Evolutionary conservation across 1,140 invertebrate genomes (phyloP).

Genomic region (Lethrus apterus): DNA sequence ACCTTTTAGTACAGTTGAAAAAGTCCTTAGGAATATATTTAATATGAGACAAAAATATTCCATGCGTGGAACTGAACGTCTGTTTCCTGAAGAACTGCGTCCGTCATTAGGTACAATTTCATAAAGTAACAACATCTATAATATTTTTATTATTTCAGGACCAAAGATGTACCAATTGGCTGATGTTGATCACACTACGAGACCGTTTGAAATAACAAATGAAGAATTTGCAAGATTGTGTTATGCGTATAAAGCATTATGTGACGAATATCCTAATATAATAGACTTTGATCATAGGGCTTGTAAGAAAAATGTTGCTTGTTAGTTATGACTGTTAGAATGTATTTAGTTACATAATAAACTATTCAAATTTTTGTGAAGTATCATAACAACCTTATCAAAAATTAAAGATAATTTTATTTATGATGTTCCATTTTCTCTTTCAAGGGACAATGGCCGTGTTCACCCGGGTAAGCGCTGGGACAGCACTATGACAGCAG

Average conservation of each 20-base stretch:
- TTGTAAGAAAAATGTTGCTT: slow-evolving; percentile 38
- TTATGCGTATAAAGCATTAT: slow-evolving; percentile 66
- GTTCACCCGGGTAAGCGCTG: too few relatives aligned
- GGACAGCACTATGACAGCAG: too few relatives aligned
- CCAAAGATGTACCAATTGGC: slow-evolving; percentile 61
- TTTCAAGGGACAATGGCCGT: too few relatives aligned
- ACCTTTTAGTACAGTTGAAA: slow-evolving; percentile 84
- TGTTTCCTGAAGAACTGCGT: slow-evolving; percentile 68
- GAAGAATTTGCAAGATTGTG: slow-evolving; percentile 73
- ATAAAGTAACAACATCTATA: neutral
- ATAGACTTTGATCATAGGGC: slow-evolving; percentile 60
- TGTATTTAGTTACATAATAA: too few relatives aligned
- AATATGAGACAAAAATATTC: slow-evolving; percentile 80
- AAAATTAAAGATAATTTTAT: too few relatives aligned
- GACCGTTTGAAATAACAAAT: slow-evolving; percentile 65
- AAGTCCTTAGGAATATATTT: slow-evolving; percentile 81
- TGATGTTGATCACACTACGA: slow-evolving; percentile 60
- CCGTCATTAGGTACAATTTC: slow-evolving; percentile 50
- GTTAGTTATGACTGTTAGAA: neutral
- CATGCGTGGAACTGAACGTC: slow-evolving; percentile 57
- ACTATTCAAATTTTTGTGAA: neutral
- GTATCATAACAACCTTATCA: neutral
- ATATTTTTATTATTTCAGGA: slow-evolving; percentile 19
- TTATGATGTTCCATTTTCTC: too few relatives aligned
- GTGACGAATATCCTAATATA: slow-evolving; percentile 62